A percentile compares a stretch with the other conserved stretches of the same genome.
phyloP scores from a whole-genome alignment of 1,140 invertebrate genomes.

The Diachasma alloeum region DNA sequence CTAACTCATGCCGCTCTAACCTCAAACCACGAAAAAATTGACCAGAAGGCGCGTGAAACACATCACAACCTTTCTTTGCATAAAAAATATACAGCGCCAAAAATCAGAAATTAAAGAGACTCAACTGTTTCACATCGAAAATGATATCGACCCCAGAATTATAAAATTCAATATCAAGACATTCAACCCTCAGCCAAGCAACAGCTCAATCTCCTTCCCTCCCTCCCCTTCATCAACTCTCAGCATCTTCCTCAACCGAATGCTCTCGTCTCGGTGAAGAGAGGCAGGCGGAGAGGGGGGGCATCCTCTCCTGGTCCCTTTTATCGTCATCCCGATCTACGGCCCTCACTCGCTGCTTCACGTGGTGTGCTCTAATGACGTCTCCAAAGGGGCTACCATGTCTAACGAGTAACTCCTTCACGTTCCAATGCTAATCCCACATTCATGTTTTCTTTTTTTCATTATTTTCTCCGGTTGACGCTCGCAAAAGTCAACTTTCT shows the following conservation, averaged over 20 bases:
- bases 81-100: too few species aligned
- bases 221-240: slow-evolving; percentile 10
- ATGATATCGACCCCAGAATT: too few species aligned
- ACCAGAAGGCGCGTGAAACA: too few species aligned
- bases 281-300: not conserved
- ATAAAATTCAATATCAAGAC: slow-evolving; percentile 51
- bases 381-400: slow-evolving; percentile 46
- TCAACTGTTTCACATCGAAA: not conserved
- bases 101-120: not conserved
- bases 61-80: too few species aligned
- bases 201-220: slow-evolving; percentile 63
- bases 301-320: slow-evolving; percentile 29
- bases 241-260: slow-evolving; percentile 9
- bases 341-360: slow-evolving; percentile 44
- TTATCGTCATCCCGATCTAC: slow-evolving; percentile 53
- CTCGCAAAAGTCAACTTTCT: not conserved
- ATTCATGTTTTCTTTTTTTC: not conserved
- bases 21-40: too few species aligned
- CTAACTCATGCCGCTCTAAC: too few species aligned
- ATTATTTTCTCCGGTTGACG: not conserved
- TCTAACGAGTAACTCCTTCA: slow-evolving; percentile 59
- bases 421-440: slow-evolving; percentile 61
- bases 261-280: not conserved
- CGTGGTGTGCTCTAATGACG: slow-evolving; percentile 63
- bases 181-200: slow-evolving; percentile 59